phyloP scores from a whole-genome alignment of 2,797 vertebrate genomes.

The Danio aesculapii region DNA sequence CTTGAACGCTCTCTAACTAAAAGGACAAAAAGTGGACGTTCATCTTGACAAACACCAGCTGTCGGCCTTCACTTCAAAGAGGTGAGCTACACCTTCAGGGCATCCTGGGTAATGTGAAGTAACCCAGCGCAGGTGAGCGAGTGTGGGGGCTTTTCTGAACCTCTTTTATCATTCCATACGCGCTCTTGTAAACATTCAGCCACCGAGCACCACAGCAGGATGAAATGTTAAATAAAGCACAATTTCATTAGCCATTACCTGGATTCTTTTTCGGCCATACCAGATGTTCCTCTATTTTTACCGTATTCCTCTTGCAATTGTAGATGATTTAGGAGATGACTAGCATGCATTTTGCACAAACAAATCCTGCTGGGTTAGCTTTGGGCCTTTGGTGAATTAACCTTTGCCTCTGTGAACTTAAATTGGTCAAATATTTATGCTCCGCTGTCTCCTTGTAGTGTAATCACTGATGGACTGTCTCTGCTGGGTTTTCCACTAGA shows the following conservation, averaged over 20 bases:
- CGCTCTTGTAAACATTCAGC: slow-evolving; percentile 23
- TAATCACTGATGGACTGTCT: slow-evolving; percentile 11
- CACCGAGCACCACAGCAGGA: slow-evolving; percentile 25
- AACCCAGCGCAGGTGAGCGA: slow-evolving; percentile 73
- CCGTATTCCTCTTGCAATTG: slow-evolving; percentile 3
- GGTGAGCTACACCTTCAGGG: slow-evolving; percentile 70
- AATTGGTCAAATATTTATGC: slow-evolving; percentile 28
- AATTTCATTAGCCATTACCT: slow-evolving; percentile 43
- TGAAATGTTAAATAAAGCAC: slow-evolving; percentile 30
- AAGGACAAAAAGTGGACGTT: slow-evolving; percentile 63
- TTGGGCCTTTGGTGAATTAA: slow-evolving; percentile 32
- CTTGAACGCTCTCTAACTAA: slow-evolving; percentile 64
- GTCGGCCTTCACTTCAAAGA: slow-evolving; percentile 69
- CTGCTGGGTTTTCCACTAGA: background rate
- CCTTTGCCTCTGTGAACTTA: slow-evolving; percentile 17
- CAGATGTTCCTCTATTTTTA: slow-evolving; percentile 21
- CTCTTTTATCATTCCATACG: slow-evolving; percentile 33
- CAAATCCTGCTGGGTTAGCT: slow-evolving; percentile 30
- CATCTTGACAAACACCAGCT: slow-evolving; percentile 79
- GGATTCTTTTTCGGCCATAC: background rate
- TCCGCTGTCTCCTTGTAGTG: slow-evolving; percentile 20
- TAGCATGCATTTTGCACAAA: slow-evolving; percentile 16
- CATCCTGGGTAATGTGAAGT: slow-evolving; percentile 67
- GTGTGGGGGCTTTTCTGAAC: slow-evolving; percentile 51
- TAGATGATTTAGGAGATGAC: slow-evolving; percentile 24